A percentile compares a stretch with the other conserved stretches of the same genome.
These are phyloP conservation scores for Dendronephthya gigantea DNA, from an alignment of 64 coral and sea anemone genomes.

Conservation along the genomic window DNA sequence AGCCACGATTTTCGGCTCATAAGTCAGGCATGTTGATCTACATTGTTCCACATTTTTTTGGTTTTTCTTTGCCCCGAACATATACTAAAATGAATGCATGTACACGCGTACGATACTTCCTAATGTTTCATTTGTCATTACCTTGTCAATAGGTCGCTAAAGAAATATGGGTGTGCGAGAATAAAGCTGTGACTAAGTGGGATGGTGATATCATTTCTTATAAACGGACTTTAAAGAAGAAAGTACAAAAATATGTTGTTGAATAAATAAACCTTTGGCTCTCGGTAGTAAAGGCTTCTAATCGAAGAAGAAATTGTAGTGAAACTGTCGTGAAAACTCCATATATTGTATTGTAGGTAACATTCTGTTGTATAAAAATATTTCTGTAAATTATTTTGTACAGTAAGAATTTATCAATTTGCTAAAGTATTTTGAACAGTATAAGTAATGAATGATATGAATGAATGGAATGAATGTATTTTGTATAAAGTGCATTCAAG, in stretches of 20 bases:
- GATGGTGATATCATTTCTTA: conserved; percentile 72
- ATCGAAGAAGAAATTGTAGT: neutral
- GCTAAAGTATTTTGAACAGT: neutral
- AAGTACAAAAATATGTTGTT: conserved; percentile 41
- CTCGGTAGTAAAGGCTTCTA: neutral
- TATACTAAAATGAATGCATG: no score
- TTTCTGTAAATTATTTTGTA: neutral
- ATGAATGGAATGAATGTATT: neutral
- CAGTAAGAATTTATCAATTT: conserved; percentile 4
- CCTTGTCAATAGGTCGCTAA: conserved; percentile 62
- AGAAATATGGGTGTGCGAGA: conserved; percentile 96
- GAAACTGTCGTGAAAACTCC: neutral
- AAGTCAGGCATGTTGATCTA: conserved; percentile 56
- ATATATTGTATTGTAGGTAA: neutral
- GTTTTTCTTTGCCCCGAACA: no score
- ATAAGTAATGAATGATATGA: neutral
- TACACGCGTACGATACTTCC: no score
- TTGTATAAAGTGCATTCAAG: no score
- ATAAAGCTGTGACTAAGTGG: conserved; percentile 73
- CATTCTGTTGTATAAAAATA: neutral
- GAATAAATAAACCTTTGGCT: neutral
- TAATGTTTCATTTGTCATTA: no score
- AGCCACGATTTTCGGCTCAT: conserved; percentile 97
- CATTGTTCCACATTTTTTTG: no score
- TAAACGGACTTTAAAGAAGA: conserved; percentile 79